Conservation (phyloP, 2,888 invertebrate species). For the Meghimatium bilineatum region DNA sequence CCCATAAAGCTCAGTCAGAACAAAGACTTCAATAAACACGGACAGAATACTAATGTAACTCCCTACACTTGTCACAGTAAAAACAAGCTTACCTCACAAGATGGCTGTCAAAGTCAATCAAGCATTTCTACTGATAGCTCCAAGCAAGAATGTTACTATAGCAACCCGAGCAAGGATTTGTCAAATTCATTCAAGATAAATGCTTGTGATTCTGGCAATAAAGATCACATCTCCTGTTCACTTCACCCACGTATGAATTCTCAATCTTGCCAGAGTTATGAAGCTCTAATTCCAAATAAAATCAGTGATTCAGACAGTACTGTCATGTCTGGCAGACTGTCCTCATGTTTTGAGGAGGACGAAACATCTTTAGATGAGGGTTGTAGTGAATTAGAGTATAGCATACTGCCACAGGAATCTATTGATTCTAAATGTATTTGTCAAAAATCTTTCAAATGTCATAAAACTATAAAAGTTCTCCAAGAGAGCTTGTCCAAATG, state of each 20-base stretch:
- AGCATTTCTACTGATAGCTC: not conserved
- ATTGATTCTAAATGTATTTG: not conserved
- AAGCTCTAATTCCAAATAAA: not conserved
- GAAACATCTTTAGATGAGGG: slow-evolving; percentile 2
- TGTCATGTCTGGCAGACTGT: not conserved
- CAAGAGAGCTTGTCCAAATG: not conserved
- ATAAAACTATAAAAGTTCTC: not conserved
- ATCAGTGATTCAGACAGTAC: slow-evolving; percentile 1
- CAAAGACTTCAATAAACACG: not conserved
- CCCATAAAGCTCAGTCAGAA: not conserved
- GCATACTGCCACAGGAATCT: not conserved
- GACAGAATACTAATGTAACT: not conserved
- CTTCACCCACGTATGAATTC: not conserved
- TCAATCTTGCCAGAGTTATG: not conserved
- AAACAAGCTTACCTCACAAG: not conserved
- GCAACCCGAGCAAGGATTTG: too few relatives aligned
- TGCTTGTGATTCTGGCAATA: not conserved
- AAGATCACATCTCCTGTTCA: not conserved
- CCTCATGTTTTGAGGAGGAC: slow-evolving; percentile 18
- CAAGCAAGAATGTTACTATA: not conserved
- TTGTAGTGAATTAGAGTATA: slow-evolving; percentile 15
- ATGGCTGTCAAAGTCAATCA: not conserved
- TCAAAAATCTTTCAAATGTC: not conserved
- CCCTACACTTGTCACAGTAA: not conserved
- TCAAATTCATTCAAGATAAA: not conserved